A percentile compares a stretch with the other conserved stretches of the same genome.
phyloP scores from a whole-genome alignment of 2,113 vertebrate species.

The Egretta garzetta region DNA sequence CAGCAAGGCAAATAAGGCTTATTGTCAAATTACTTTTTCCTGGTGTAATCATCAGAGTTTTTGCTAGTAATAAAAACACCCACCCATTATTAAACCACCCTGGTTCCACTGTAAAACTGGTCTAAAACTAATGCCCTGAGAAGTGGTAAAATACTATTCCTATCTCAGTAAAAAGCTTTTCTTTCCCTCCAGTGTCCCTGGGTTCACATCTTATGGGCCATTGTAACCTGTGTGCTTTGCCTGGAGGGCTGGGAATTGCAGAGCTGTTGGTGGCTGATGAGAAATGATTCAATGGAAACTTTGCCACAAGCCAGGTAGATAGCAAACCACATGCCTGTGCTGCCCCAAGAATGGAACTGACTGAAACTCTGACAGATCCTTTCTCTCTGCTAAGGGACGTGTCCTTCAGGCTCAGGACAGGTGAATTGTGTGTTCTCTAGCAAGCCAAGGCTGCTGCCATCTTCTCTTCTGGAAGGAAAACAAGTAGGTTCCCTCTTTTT shows the following conservation, averaged over 20 bases:
- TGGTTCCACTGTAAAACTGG: not conserved
- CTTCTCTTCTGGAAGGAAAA: not conserved
- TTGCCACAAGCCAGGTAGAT: not conserved
- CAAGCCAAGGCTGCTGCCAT: not conserved
- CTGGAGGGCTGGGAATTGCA: slow-evolving; percentile 9
- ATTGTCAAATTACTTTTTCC: not conserved
- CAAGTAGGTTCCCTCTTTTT: not conserved
- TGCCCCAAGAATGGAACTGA: not conserved
- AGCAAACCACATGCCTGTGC: not conserved
- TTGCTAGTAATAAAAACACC: not conserved
- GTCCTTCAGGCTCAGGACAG: not conserved
- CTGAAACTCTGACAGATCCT: not conserved
- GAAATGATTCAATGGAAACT: not conserved
- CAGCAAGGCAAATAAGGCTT: not conserved
- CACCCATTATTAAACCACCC: not conserved
- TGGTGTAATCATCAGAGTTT: not conserved
- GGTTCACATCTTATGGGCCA: not conserved
- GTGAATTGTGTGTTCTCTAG: not conserved
- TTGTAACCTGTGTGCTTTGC: not conserved
- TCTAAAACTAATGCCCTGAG: not conserved
- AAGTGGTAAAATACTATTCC: not conserved
- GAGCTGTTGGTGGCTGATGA: slow-evolving; percentile 10
- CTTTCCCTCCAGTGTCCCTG: not conserved
- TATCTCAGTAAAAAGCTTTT: not conserved
- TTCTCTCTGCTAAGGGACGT: not conserved